These are phyloP conservation scores for Glyphotaelius pellucidus DNA, from an alignment of 2,888 invertebrate species.

Conservation along the genomic window DNA sequence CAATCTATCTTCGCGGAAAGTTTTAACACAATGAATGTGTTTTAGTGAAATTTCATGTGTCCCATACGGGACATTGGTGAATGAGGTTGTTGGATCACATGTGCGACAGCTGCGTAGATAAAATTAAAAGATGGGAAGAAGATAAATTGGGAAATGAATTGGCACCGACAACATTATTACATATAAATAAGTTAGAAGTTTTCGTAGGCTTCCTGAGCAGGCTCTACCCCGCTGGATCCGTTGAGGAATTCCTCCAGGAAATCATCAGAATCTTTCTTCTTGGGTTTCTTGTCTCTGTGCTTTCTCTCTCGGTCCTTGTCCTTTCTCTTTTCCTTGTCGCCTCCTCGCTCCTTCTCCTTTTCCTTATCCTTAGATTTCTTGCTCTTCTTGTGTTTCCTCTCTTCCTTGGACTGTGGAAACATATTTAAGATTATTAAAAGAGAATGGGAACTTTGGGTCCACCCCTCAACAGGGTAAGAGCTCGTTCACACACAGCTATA, in stretches of 20 bases:
- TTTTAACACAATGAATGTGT: too few relatives aligned
- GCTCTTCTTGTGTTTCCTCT: slow-evolving; percentile 77
- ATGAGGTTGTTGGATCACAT: too few relatives aligned
- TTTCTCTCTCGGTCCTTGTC: slow-evolving; percentile 61
- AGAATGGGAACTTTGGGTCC: too few relatives aligned
- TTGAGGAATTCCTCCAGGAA: slow-evolving; percentile 80
- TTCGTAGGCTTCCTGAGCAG: slow-evolving; percentile 79
- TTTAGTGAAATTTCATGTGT: too few relatives aligned
- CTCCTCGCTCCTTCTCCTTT: slow-evolving; percentile 74
- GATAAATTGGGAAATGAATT: neutral
- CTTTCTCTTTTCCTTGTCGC: slow-evolving; percentile 76
- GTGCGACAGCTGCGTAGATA: too few relatives aligned
- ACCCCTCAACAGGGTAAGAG: too few relatives aligned
- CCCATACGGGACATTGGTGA: too few relatives aligned
- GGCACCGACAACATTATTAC: neutral
- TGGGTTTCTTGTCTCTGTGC: slow-evolving; percentile 77
- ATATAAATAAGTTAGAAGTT: slow-evolving; percentile 72
- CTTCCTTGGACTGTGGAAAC: slow-evolving; percentile 71
- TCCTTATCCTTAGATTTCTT: slow-evolving; percentile 77
- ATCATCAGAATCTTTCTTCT: slow-evolving; percentile 75
- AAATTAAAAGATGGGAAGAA: too few relatives aligned
- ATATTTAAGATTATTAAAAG: neutral
- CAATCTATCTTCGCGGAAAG: too few relatives aligned
- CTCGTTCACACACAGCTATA: too few relatives aligned
- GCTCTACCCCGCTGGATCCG: slow-evolving; percentile 72